These are phyloP conservation scores for Vulpes lagopus DNA, from an alignment of 2,113 vertebrate species.

Conservation along the genomic window DNA sequence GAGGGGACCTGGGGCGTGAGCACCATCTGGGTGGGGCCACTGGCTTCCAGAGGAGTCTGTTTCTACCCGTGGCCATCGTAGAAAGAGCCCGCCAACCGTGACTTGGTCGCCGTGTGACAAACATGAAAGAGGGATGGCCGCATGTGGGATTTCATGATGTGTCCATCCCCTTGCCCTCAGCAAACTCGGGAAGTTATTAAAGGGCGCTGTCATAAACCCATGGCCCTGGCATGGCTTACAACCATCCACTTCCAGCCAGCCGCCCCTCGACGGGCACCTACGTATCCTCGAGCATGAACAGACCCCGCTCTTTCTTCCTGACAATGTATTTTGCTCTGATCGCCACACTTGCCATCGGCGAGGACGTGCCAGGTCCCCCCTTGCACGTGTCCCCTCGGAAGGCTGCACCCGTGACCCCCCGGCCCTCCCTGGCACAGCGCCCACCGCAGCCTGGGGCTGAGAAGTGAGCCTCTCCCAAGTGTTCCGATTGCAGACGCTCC, in stretches of 20 bases:
- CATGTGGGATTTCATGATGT: neutral
- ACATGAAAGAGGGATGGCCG: neutral
- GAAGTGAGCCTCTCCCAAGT: neutral
- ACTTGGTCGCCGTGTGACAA: neutral
- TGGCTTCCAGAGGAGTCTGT: neutral
- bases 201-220: neutral
- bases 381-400: neutral
- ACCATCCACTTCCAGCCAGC: neutral
- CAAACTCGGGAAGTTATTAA: neutral
- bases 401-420: neutral
- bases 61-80: neutral
- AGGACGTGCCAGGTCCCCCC: neutral
- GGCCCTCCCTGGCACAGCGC: neutral
- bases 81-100: neutral
- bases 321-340: neutral
- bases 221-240: too few relatives aligned
- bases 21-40: neutral
- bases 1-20: neutral
- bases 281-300: neutral
- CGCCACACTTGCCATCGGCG: neutral
- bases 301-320: neutral
- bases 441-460: too few relatives aligned
- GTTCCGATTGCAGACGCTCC: neutral
- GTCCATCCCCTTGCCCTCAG: neutral
- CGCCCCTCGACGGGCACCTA: neutral